Evolutionary conservation across 2,888 invertebrate genomes (phyloP).

Genomic region (Xylota segnis): DNA sequence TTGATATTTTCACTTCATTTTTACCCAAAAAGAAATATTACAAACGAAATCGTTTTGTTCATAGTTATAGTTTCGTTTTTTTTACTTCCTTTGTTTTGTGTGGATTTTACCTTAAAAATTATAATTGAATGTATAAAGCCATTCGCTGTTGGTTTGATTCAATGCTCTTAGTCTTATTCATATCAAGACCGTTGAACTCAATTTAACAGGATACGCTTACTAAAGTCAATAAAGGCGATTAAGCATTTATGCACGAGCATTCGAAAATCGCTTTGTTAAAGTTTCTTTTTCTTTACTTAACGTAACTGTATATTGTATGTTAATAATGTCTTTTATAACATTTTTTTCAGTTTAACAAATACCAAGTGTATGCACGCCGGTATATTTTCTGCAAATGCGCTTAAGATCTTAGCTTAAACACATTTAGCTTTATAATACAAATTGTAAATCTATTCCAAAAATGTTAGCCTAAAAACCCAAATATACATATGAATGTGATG

Average conservation of each 20-base stretch:
- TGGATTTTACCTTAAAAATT: too few species aligned
- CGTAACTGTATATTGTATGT: background rate
- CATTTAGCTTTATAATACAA: constrained; percentile 6
- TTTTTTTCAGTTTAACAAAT: background rate
- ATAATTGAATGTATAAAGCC: too few species aligned
- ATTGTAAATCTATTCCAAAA: constrained; percentile 21
- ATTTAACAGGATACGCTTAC: background rate
- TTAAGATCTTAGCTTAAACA: background rate
- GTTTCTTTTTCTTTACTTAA: background rate
- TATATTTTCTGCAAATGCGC: background rate
- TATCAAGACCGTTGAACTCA: background rate
- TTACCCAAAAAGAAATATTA: too few species aligned
- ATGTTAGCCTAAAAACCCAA: constrained; percentile 1
- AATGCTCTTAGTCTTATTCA: too few species aligned
- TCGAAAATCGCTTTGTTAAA: background rate
- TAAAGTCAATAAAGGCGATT: background rate
- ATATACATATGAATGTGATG: constrained; percentile 36
- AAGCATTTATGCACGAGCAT: background rate
- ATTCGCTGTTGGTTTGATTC: too few species aligned
- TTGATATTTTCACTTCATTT: too few species aligned
- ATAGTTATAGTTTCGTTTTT: too few species aligned
- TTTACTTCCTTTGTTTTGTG: too few species aligned
- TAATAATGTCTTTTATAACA: background rate
- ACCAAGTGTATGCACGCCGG: constrained; percentile 22
- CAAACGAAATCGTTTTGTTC: too few species aligned